phyloP scores from a whole-genome alignment of 2,888 invertebrate genomes.

The Pharmacophagus antenor region DNA sequence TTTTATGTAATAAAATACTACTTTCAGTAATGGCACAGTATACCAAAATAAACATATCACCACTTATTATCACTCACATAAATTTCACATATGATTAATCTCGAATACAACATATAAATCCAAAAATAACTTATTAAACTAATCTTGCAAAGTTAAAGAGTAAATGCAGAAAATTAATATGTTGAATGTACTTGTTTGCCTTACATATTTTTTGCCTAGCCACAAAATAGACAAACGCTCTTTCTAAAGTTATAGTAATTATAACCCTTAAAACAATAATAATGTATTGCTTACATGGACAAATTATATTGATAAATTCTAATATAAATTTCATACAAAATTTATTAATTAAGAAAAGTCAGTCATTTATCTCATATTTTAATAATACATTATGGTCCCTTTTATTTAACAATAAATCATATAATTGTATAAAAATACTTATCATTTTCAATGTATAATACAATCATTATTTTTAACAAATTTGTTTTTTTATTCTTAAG shows the following conservation, averaged over 20 bases:
- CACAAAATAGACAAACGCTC: background rate
- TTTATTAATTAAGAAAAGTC: background rate
- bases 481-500: too few species aligned
- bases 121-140: constrained; percentile 1
- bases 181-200: background rate
- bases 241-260: background rate
- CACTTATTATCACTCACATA: constrained; percentile 21
- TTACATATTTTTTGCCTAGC: background rate
- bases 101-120: background rate
- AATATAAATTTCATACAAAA: background rate
- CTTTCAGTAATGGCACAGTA: constrained; percentile 19
- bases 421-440: background rate
- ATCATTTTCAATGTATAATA: too few species aligned
- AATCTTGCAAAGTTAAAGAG: too few species aligned
- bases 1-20: constrained; percentile 4
- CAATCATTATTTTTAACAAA: too few species aligned
- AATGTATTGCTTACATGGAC: background rate
- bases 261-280: background rate
- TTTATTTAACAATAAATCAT: background rate
- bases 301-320: background rate
- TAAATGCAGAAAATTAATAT: constrained; percentile 1
- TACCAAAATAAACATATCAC: constrained; percentile 26
- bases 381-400: background rate
- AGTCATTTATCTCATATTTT: background rate
- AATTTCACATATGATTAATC: background rate